Conservation (phyloP, 2,888 invertebrate genomes). For the Labia minor region DNA sequence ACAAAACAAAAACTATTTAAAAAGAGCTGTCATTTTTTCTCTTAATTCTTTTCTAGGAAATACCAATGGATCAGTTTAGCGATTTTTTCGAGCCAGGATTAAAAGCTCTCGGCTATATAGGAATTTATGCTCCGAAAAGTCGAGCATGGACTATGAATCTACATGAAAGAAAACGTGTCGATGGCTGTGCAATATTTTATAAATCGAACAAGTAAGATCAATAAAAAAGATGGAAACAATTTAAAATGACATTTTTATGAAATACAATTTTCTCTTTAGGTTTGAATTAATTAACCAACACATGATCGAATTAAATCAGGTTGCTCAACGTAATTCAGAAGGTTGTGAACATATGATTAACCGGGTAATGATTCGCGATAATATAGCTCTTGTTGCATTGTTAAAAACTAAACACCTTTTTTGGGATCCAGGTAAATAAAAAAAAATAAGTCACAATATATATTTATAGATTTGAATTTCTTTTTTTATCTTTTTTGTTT, state of each 20-base stretch:
- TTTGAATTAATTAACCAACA: constrained; percentile 91
- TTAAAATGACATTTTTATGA: not conserved
- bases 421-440: constrained; percentile 80
- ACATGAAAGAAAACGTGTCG: constrained; percentile 92
- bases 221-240: not conserved
- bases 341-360: constrained; percentile 97
- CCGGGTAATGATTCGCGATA: constrained; percentile 98
- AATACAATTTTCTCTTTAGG: constrained; percentile 41
- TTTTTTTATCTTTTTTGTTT: constrained; percentile 26
- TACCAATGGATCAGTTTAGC: constrained; percentile 98
- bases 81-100: constrained; percentile 92
- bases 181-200: constrained; percentile 98
- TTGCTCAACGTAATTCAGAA: constrained; percentile 97
- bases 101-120: constrained; percentile 81
- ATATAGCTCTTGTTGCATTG: constrained; percentile 92
- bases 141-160: constrained; percentile 97
- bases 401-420: constrained; percentile 90
- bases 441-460: constrained; percentile 31
- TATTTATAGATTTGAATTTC: constrained; percentile 20
- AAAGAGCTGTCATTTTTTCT: too few species aligned
- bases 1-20: too few species aligned
- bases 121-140: constrained; percentile 96
- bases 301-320: constrained; percentile 94
- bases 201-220: constrained; percentile 72
- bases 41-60: constrained; percentile 59